phyloP scores from a whole-genome alignment of 1,140 invertebrate genomes.

The Pseudomyrmex cubaensis region DNA sequence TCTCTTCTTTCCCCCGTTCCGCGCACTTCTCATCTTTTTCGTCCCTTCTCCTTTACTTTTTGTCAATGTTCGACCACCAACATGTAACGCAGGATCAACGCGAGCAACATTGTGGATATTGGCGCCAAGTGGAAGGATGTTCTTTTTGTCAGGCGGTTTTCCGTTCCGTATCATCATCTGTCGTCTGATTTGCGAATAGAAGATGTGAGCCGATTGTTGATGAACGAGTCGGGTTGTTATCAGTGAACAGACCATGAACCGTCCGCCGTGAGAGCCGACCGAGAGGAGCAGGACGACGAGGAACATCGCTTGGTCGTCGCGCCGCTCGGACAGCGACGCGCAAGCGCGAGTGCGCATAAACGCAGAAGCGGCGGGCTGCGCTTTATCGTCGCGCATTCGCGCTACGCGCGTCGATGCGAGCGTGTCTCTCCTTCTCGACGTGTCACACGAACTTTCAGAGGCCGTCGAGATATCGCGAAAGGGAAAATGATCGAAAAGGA shows the following conservation, averaged over 20 bases:
- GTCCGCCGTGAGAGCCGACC: slow-evolving; percentile 46
- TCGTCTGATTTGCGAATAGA: neutral
- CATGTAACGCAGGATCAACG: slow-evolving; percentile 38
- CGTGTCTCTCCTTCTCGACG: slow-evolving; percentile 30
- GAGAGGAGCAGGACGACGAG: slow-evolving; percentile 49
- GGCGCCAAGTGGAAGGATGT: slow-evolving; percentile 15
- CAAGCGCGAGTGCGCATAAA: slow-evolving; percentile 61
- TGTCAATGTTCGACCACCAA: slow-evolving; percentile 58
- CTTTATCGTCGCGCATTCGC: slow-evolving; percentile 64
- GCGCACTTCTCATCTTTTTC: no score
- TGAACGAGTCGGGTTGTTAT: slow-evolving; percentile 18
- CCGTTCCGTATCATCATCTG: neutral
- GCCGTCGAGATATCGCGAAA: neutral
- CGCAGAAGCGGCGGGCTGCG: slow-evolving; percentile 44
- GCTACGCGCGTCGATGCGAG: slow-evolving; percentile 71
- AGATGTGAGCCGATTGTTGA: neutral
- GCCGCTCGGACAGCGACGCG: slow-evolving; percentile 61
- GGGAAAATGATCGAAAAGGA: neutral
- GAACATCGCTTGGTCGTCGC: slow-evolving; percentile 58
- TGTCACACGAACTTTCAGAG: neutral
- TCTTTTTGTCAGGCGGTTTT: neutral
- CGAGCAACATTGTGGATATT: slow-evolving; percentile 26
- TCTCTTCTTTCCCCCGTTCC: slow-evolving; percentile 28
- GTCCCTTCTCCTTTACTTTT: slow-evolving; percentile 32
- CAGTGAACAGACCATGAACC: slow-evolving; percentile 4